A percentile compares a stretch with the other conserved stretches of the same genome.
These are phyloP conservation scores for Haliclona indistincta DNA, from an alignment of 37 sponge, comb jelly and placozoan genomes.

Conservation along the genomic window DNA sequence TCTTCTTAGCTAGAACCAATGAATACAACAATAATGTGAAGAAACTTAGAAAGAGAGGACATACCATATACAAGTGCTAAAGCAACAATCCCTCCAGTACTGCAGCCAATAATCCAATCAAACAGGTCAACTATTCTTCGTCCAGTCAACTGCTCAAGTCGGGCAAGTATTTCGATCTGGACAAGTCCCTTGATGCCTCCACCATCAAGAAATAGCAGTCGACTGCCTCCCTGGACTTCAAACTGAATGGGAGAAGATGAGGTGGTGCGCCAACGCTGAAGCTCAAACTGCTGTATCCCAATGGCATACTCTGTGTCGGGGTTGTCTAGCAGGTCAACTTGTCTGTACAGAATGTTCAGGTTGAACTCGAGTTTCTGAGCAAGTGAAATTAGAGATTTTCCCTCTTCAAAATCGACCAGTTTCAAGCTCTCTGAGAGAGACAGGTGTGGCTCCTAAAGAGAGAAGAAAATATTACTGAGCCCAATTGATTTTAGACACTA, in stretches of 20 bases:
- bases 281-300: not conserved
- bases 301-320: not conserved
- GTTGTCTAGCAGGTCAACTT: not conserved
- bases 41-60: not conserved
- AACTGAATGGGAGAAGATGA: not conserved
- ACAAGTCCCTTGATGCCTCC: constrained; percentile 33
- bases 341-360: not conserved
- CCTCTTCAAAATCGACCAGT: not conserved
- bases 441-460: too few relatives aligned
- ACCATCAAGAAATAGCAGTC: constrained; percentile 32
- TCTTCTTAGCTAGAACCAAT: constrained; percentile 12
- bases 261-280: not conserved
- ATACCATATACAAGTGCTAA: constrained; percentile 66
- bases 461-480: too few relatives aligned
- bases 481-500: too few relatives aligned
- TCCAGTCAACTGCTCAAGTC: constrained; percentile 14
- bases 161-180: constrained; percentile 25
- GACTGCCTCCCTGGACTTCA: not conserved
- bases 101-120: constrained; percentile 40
- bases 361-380: not conserved
- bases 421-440: too few relatives aligned
- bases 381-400: not conserved
- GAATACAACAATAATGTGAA: not conserved
- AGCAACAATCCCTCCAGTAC: constrained; percentile 64
- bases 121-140: constrained; percentile 26